Conservation (phyloP, 2,797 vertebrate species). For the Erpetoichthys calabaricus region DNA sequence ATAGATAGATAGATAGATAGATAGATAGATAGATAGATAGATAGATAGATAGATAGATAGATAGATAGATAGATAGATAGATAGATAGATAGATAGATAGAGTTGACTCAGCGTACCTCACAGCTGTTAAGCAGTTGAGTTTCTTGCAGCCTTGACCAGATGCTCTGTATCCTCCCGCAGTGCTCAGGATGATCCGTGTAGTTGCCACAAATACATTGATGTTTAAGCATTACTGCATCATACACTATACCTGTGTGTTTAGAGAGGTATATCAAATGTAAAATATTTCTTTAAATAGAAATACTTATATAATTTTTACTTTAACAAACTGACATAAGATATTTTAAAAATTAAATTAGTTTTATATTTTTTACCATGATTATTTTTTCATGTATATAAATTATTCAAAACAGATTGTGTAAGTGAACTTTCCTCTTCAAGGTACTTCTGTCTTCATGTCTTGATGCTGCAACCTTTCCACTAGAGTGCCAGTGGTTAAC, state of each 20-base stretch:
- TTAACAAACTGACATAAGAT: too few relatives aligned
- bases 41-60: not conserved
- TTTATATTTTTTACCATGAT: too few relatives aligned
- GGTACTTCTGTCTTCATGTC: too few relatives aligned
- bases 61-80: not conserved
- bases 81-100: not conserved
- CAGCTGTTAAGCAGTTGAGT: conserved; percentile 54
- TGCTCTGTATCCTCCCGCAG: conserved; percentile 57
- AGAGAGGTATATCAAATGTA: conserved; percentile 21
- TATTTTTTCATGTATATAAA: too few relatives aligned
- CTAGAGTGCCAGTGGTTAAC: too few relatives aligned
- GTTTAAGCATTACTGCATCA: conserved; percentile 57
- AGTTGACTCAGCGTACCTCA: conserved; percentile 38
- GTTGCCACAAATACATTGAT: conserved; percentile 56
- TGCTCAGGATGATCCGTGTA: conserved; percentile 53
- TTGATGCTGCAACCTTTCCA: too few relatives aligned
- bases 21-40: not conserved
- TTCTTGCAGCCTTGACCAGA: conserved; percentile 63
- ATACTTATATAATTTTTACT: too few relatives aligned
- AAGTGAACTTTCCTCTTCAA: too few relatives aligned
- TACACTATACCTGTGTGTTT: conserved; percentile 44
- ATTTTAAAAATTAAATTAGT: too few relatives aligned
- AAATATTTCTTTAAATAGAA: not conserved
- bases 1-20: not conserved
- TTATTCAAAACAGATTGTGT: too few relatives aligned